A percentile compares a stretch with the other conserved stretches of the same genome.
Evolutionary conservation across 2,113 vertebrate genomes (phyloP).

Genomic region (Galemys pyrenaicus): DNA sequence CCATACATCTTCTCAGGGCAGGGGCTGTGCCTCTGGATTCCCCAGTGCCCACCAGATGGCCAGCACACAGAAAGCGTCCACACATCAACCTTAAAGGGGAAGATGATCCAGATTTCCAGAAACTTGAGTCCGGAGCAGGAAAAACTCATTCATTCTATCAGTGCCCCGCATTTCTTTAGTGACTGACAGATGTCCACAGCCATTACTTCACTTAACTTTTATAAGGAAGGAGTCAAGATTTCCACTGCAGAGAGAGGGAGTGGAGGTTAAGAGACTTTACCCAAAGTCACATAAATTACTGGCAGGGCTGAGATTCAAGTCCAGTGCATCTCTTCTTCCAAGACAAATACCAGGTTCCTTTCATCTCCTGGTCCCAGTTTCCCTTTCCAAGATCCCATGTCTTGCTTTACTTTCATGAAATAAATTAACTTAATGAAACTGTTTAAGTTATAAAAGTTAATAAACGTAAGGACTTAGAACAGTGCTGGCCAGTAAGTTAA

Average conservation of each 20-base stretch:
- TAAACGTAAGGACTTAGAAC: neutral
- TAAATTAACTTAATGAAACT: slow-evolving; percentile 28
- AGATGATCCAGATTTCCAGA: slow-evolving; percentile 10
- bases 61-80: neutral
- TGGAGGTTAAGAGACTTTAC: neutral
- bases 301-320: neutral
- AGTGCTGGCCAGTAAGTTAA: neutral
- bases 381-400: neutral
- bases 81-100: slow-evolving; percentile 27
- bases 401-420: slow-evolving; percentile 50
- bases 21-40: slow-evolving; percentile 21
- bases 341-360: slow-evolving; percentile 38
- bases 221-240: neutral
- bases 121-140: neutral
- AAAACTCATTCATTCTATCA: neutral
- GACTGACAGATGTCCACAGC: neutral
- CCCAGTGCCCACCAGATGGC: neutral
- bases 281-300: neutral
- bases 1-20: slow-evolving; percentile 49
- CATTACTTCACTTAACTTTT: slow-evolving; percentile 41
- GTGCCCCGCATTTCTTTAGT: neutral
- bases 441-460: slow-evolving; percentile 44
- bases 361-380: neutral
- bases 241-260: neutral
- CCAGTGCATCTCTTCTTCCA: slow-evolving; percentile 33